These are phyloP conservation scores for Cerastis rubricosa DNA, from an alignment of 2,888 invertebrate species.

Conservation along the genomic window DNA sequence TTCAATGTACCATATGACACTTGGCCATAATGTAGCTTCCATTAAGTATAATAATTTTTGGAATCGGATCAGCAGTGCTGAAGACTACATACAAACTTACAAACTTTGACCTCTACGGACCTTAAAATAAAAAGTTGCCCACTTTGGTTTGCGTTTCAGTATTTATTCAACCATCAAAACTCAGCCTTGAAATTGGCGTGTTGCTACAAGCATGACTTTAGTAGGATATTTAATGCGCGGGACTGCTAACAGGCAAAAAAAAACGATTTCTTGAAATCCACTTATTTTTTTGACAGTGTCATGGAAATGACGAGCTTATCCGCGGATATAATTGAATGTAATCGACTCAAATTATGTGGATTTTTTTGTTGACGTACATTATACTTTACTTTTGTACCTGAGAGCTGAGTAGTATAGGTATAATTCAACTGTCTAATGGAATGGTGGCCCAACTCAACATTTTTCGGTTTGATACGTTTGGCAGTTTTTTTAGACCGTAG, in stretches of 20 bases:
- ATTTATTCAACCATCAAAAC: neutral
- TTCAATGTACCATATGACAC: too few relatives aligned
- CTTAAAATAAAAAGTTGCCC: neutral
- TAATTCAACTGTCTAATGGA: conserved; percentile 39
- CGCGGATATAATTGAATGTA: conserved; percentile 52
- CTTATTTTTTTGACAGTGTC: conserved; percentile 38
- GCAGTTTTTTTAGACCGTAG: conserved; percentile 4
- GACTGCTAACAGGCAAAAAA: conserved; percentile 27
- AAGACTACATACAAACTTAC: too few relatives aligned
- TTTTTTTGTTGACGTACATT: conserved; percentile 48
- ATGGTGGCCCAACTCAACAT: conserved; percentile 27
- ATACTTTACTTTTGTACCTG: conserved; percentile 41
- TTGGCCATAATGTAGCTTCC: too few relatives aligned
- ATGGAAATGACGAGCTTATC: conserved; percentile 43
- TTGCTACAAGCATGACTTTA: neutral
- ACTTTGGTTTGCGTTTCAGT: neutral
- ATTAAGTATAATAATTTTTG: too few relatives aligned
- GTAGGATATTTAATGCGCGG: neutral
- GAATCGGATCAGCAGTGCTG: too few relatives aligned
- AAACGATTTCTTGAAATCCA: conserved; percentile 33
- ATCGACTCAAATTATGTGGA: conserved; percentile 48
- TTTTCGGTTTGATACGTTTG: conserved; percentile 4
- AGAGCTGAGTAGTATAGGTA: conserved; percentile 30
- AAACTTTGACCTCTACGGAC: too few relatives aligned
- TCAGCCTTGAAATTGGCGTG: neutral